Percentiles rank a stretch among this genome's conserved stretches.
Conservation (phyloP, 2,888 invertebrate species). For the Orchesellides sinensis region DNA sequence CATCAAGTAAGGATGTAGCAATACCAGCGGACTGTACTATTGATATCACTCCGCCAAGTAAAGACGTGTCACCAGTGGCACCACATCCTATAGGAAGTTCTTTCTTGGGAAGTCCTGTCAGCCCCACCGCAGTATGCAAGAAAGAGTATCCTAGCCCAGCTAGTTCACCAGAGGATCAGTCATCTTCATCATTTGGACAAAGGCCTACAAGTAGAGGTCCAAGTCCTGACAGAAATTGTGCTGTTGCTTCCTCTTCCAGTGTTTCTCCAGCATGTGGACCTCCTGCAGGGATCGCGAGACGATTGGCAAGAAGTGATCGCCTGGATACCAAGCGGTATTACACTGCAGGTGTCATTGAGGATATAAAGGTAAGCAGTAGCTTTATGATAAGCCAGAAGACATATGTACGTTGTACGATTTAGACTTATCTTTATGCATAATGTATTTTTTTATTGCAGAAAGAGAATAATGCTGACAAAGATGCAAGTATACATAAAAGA, state of each 20-base stretch:
- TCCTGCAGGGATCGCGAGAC: conserved; percentile 78
- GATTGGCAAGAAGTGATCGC: conserved; percentile 77
- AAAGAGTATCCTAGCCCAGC: conserved; percentile 52
- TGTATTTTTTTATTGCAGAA: conserved; percentile 76
- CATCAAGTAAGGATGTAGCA: conserved; percentile 62
- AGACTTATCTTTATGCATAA: background rate
- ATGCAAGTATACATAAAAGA: conserved; percentile 80
- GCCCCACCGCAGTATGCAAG: conserved; percentile 39
- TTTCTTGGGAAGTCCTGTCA: conserved; percentile 42
- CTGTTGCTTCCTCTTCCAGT: conserved; percentile 76
- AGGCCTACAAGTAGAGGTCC: conserved; percentile 42
- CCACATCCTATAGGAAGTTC: conserved; percentile 55
- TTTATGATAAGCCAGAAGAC: background rate
- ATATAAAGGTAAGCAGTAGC: conserved; percentile 78
- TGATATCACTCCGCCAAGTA: conserved; percentile 70
- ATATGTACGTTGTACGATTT: background rate
- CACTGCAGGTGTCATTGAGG: conserved; percentile 83
- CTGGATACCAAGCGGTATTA: conserved; percentile 80
- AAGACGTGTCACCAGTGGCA: conserved; percentile 71
- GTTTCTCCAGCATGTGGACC: conserved; percentile 63
- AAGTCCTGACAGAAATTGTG: conserved; percentile 47
- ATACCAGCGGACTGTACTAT: conserved; percentile 34
- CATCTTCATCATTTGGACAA: conserved; percentile 37
- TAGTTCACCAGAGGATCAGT: conserved; percentile 31
- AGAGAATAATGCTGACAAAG: conserved; percentile 78